Percentiles rank a stretch among this genome's conserved stretches.
These are phyloP conservation scores for Trachelus iudaicus DNA, from an alignment of 2,888 invertebrate genomes.

Conservation along the genomic window DNA sequence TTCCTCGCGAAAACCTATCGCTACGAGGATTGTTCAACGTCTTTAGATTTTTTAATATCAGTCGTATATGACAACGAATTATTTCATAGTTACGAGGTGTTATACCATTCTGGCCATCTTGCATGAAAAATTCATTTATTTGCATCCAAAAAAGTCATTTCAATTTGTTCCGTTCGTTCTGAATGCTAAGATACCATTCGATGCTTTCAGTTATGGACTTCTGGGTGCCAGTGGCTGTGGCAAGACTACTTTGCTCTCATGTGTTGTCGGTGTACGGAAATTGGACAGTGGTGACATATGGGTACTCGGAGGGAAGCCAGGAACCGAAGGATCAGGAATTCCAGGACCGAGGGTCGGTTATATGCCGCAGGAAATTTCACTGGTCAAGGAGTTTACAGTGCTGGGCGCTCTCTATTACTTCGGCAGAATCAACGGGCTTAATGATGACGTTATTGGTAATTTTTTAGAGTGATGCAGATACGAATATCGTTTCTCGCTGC, in stretches of 20 bases:
- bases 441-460: conserved; percentile 69
- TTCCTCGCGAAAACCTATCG: conserved; percentile 24
- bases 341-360: conserved; percentile 84
- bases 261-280: conserved; percentile 82
- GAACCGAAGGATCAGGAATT: conserved; percentile 72
- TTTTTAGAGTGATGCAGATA: neutral
- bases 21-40: conserved; percentile 2
- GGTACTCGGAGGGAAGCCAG: conserved; percentile 80
- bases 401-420: conserved; percentile 88
- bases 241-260: conserved; percentile 87
- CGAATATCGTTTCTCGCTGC: neutral
- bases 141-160: neutral
- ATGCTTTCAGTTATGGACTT: conserved; percentile 74
- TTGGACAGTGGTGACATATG: conserved; percentile 80
- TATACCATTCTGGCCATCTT: neutral
- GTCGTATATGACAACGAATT: neutral
- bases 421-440: conserved; percentile 86
- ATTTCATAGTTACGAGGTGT: neutral
- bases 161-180: neutral
- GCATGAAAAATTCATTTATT: neutral
- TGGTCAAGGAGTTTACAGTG: conserved; percentile 83
- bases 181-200: neutral
- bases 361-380: conserved; percentile 91
- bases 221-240: conserved; percentile 92
- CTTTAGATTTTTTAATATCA: neutral